A percentile compares a stretch with the other conserved stretches of the same genome.
Evolutionary conservation across 2,113 vertebrate species (phyloP).

Genomic region (Anarhynchus alexandrinus): DNA sequence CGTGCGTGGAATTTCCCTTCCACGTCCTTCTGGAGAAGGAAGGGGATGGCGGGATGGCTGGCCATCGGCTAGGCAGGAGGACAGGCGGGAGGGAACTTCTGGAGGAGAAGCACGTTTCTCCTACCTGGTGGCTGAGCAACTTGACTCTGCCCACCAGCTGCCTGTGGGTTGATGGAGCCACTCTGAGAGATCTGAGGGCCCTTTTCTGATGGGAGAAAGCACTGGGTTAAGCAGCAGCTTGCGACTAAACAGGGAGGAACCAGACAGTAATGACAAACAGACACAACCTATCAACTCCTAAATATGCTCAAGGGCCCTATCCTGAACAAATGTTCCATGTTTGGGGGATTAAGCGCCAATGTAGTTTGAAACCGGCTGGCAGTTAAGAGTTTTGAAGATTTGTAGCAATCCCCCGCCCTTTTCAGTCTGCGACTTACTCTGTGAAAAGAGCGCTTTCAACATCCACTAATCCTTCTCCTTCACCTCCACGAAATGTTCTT

Average conservation of each 20-base stretch:
- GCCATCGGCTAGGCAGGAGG: neutral
- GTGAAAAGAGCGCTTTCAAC: neutral
- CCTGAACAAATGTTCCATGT: neutral
- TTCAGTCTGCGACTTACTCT: neutral
- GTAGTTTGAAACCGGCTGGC: neutral
- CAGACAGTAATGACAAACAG: constrained; percentile 42
- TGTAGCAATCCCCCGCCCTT: neutral
- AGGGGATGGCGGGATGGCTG: neutral
- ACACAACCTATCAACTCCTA: constrained; percentile 20
- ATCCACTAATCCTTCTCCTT: constrained; percentile 11
- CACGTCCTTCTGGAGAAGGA: neutral
- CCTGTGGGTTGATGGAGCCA: neutral
- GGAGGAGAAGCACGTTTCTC: neutral
- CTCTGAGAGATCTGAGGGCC: neutral
- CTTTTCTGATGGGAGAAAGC: neutral
- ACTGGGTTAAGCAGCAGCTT: neutral
- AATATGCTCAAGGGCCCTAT: constrained; percentile 26
- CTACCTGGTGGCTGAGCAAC: neutral
- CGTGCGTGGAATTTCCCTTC: neutral
- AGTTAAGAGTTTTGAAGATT: neutral
- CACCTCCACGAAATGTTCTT: neutral
- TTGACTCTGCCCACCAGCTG: neutral
- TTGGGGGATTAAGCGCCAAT: neutral
- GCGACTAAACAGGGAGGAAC: constrained; percentile 25
- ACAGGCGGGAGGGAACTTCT: neutral